These are phyloP conservation scores for Trachops cirrhosus DNA, from an alignment of 2,797 vertebrate genomes.

Conservation along the genomic window DNA sequence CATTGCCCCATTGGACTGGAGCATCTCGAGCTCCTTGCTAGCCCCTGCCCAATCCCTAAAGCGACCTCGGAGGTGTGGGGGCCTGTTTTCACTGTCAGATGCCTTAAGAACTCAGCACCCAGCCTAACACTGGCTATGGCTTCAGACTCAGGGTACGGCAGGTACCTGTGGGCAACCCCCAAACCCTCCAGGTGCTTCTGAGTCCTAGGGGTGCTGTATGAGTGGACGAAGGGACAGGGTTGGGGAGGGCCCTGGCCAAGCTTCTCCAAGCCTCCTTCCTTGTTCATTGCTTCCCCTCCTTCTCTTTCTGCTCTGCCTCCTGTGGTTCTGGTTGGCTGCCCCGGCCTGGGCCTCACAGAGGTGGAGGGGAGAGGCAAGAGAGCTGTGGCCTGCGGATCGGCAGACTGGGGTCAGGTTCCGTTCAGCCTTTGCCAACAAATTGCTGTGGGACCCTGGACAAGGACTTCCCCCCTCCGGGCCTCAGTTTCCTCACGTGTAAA, in stretches of 20 bases:
- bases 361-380: not conserved
- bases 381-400: not conserved
- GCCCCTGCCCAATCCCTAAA: not conserved
- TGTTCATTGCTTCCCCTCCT: not conserved
- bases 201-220: not conserved
- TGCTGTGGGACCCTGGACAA: not conserved
- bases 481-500: not conserved
- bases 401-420: not conserved
- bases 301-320: not conserved
- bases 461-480: not conserved
- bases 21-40: not conserved
- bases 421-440: not conserved
- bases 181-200: not conserved
- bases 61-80: not conserved
- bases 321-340: not conserved
- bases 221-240: not conserved
- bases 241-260: not conserved
- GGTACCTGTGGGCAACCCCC: not conserved
- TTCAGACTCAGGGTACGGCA: not conserved
- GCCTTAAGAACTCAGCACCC: not conserved
- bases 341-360: rapidly evolving
- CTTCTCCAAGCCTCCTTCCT: not conserved
- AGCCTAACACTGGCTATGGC: not conserved
- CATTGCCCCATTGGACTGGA: not conserved
- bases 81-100: not conserved